A percentile compares a stretch with the other conserved stretches of the same genome.
These are phyloP conservation scores for Rhagoletis zephyria DNA, from an alignment of 1,140 invertebrate genomes.

Conservation along the genomic window DNA sequence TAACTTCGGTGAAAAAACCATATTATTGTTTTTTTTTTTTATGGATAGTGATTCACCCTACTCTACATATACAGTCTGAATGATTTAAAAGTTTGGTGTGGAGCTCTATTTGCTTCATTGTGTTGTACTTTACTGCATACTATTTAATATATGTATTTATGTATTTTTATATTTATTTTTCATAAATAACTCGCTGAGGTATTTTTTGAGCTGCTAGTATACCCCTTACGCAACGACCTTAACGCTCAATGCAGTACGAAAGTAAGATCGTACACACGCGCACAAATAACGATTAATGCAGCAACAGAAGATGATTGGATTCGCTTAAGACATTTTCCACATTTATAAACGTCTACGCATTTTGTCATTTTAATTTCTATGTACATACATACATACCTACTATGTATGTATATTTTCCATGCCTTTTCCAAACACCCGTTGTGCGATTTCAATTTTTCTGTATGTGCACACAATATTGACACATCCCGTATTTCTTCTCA, in stretches of 20 bases:
- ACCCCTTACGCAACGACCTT: conserved; percentile 12
- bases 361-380: too few relatives aligned
- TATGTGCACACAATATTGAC: not conserved
- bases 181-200: conserved; percentile 39
- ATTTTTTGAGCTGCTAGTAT: conserved; percentile 17
- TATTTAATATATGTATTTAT: not conserved
- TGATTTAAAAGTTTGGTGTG: too few relatives aligned
- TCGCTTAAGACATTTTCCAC: too few relatives aligned
- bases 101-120: too few relatives aligned
- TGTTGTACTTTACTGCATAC: conserved; percentile 25
- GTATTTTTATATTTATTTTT: not conserved
- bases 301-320: not conserved
- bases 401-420: not conserved
- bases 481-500: not conserved
- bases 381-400: too few relatives aligned
- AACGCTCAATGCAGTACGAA: not conserved
- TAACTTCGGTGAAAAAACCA: too few relatives aligned
- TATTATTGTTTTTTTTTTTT: too few relatives aligned
- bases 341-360: too few relatives aligned
- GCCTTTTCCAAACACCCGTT: not conserved
- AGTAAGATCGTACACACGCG: not conserved
- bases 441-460: not conserved
- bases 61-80: too few relatives aligned
- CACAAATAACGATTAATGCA: not conserved
- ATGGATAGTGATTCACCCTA: too few relatives aligned